A percentile compares a stretch with the other conserved stretches of the same genome.
Evolutionary conservation across 2,888 invertebrate genomes (phyloP).

Genomic region (Drosophila siamana): DNA sequence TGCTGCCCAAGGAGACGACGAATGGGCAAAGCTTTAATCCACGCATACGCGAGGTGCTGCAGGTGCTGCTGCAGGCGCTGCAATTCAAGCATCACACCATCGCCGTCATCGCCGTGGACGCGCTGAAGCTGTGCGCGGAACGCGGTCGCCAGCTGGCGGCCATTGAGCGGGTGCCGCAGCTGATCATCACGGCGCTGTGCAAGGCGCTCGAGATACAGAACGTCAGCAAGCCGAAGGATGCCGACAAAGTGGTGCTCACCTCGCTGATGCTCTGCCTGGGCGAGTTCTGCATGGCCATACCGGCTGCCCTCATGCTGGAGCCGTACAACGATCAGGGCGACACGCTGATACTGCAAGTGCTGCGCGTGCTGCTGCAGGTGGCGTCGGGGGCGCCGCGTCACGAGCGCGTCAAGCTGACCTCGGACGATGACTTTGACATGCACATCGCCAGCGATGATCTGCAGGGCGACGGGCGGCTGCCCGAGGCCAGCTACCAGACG

Average conservation of each 20-base stretch:
- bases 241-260: constrained; percentile 84
- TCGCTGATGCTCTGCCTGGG: constrained; percentile 95
- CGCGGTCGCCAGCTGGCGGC: constrained; percentile 82
- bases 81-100: constrained; percentile 85
- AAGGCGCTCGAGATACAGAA: constrained; percentile 85
- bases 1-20: constrained; percentile 42
- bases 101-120: constrained; percentile 84
- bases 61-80: constrained; percentile 84
- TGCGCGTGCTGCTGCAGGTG: constrained; percentile 88
- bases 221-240: constrained; percentile 83
- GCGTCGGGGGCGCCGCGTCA: constrained; percentile 83
- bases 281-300: constrained; percentile 96
- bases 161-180: constrained; percentile 83
- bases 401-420: constrained; percentile 83
- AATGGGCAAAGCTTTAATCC: constrained; percentile 74
- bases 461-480: constrained; percentile 77
- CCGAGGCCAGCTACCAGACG: constrained; percentile 84
- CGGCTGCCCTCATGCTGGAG: constrained; percentile 88
- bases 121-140: constrained; percentile 84
- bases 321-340: constrained; percentile 82
- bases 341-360: constrained; percentile 89
- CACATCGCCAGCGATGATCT: constrained; percentile 84
- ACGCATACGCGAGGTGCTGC: constrained; percentile 84
- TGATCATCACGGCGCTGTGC: constrained; percentile 84
- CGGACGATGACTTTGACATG: constrained; percentile 85